Conservation (phyloP, 92 coral and sea anemone species). For the Bergia sp. region DNA sequence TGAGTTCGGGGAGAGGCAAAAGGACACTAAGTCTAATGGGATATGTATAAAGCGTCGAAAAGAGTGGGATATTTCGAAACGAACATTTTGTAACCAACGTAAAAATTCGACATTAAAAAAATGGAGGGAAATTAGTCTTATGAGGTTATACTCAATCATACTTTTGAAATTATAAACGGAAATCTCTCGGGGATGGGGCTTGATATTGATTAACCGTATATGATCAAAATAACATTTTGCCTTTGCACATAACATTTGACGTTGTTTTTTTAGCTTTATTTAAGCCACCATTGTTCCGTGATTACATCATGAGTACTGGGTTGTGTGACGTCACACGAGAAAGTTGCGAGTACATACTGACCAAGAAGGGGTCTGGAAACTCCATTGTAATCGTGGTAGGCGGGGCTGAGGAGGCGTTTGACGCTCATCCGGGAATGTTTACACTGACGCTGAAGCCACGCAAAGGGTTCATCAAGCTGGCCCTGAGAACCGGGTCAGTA, state of each 20-base stretch:
- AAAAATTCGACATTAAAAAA: too few relatives aligned
- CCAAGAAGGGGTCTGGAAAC: slow-evolving; percentile 90
- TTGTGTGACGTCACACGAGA: slow-evolving; percentile 96
- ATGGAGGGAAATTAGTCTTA: too few relatives aligned
- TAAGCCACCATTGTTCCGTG: slow-evolving; percentile 96
- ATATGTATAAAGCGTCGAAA: too few relatives aligned
- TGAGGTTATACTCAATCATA: too few relatives aligned
- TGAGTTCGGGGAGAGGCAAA: too few relatives aligned
- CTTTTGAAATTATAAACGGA: too few relatives aligned
- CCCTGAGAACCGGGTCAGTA: slow-evolving; percentile 91
- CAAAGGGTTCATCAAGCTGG: slow-evolving; percentile 95
- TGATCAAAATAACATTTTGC: background rate
- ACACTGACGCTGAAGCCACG: slow-evolving; percentile 75
- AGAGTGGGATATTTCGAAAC: too few relatives aligned
- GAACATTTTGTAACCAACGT: too few relatives aligned
- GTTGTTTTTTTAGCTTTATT: slow-evolving; percentile 72
- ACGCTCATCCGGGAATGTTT: slow-evolving; percentile 95
- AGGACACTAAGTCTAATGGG: too few relatives aligned
- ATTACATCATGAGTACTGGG: slow-evolving; percentile 95
- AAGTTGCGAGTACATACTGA: slow-evolving; percentile 92
- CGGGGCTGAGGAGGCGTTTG: slow-evolving; percentile 97
- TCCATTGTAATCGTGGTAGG: slow-evolving; percentile 97
- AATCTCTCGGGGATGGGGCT: too few relatives aligned
- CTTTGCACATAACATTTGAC: background rate
- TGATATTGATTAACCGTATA: background rate